Percentiles rank a stretch among this genome's conserved stretches.
Conservation (phyloP, 2,797 vertebrate genomes). For the Lycodopsis pacificus region DNA sequence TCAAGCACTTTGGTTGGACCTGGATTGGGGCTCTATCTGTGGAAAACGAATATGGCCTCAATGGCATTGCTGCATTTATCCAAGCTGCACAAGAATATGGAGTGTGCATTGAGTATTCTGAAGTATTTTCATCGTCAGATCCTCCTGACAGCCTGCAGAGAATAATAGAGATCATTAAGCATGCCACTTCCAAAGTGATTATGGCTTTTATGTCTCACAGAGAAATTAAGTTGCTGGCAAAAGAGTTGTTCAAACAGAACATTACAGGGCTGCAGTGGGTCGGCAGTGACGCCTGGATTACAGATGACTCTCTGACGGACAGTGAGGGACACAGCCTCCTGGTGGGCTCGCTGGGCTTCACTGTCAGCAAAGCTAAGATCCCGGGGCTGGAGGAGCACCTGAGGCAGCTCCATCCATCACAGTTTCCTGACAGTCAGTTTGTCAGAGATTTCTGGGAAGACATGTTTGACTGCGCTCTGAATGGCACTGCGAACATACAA, state of each 20-base stretch:
- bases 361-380: constrained; percentile 76
- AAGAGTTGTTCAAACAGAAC: constrained; percentile 77
- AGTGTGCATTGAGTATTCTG: constrained; percentile 83
- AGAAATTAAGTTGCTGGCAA: constrained; percentile 81
- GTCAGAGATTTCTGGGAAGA: constrained; percentile 84
- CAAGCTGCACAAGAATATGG: constrained; percentile 77
- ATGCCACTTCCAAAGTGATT: constrained; percentile 81
- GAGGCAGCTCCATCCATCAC: constrained; percentile 75
- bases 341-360: constrained; percentile 80
- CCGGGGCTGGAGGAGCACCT: constrained; percentile 78
- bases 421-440: constrained; percentile 80
- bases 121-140: constrained; percentile 80
- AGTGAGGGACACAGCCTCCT: constrained; percentile 71
- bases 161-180: constrained; percentile 74
- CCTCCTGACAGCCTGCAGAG: constrained; percentile 67
- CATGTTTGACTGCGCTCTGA: constrained; percentile 78
- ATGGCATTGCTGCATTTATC: constrained; percentile 78
- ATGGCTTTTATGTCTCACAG: constrained; percentile 83
- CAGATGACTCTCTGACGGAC: constrained; percentile 79
- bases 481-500: constrained; percentile 9
- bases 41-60: constrained; percentile 81
- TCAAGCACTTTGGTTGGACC: constrained; percentile 83
- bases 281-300: constrained; percentile 86
- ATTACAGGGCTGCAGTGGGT: constrained; percentile 83
- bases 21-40: constrained; percentile 84